Percentiles rank a stretch among this genome's conserved stretches.
Conservation (phyloP, 2,888 invertebrate genomes). For the Pycnomerus fuliginosus region DNA sequence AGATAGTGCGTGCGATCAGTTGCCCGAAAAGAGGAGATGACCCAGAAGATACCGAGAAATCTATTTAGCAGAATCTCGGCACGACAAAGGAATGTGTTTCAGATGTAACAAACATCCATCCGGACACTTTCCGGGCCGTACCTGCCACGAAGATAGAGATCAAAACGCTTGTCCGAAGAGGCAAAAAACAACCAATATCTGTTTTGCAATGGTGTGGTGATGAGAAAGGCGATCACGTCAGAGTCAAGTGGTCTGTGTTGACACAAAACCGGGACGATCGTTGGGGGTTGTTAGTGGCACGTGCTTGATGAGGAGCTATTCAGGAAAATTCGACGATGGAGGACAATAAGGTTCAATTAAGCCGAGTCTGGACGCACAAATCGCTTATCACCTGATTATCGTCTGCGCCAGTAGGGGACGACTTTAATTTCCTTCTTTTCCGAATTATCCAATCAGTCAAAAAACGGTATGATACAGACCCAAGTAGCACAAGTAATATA, state of each 20-base stretch:
- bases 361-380: conserved; percentile 20
- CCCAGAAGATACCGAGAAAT: conserved; percentile 19
- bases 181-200: no score
- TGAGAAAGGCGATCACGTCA: no score
- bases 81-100: conserved; percentile 22
- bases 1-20: conserved; percentile 18
- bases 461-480: no score
- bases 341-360: conserved; percentile 26
- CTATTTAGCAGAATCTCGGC: conserved; percentile 21
- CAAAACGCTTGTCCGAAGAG: conserved; percentile 21
- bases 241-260: conserved; percentile 18
- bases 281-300: conserved; percentile 26
- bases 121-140: conserved; percentile 21
- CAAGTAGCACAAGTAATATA: no score
- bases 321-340: conserved; percentile 20
- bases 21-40: conserved; percentile 17
- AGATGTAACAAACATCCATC: conserved; percentile 26
- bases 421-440: no score
- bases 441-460: no score
- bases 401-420: conserved; percentile 13
- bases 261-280: no score
- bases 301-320: conserved; percentile 28
- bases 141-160: conserved; percentile 25
- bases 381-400: conserved; percentile 28
- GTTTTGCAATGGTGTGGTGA: no score